Evolutionary conservation across 2,888 invertebrate genomes (phyloP), one percentile per base, ranked within the genome.

Genomic region (Drosophila birchii): DNA sequence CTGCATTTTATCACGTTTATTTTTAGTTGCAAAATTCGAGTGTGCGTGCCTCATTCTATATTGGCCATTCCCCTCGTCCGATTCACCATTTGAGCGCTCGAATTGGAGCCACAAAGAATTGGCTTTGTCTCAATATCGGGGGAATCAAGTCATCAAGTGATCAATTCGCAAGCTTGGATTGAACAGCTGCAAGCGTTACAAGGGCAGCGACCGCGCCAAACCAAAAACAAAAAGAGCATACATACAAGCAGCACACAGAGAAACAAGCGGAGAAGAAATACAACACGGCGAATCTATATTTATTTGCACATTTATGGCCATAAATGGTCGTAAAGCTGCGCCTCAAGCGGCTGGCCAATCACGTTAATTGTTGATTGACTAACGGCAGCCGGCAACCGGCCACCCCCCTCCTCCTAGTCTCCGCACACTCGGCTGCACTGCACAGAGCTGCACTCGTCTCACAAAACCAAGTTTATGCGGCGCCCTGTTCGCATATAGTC

Each of bases 1-100:
- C 78, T 84, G 84, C 84, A 84, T 87, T 80, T 84, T 87, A 84
- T 84, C 87, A 84, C 87, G 87, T 84, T 84, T 84, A 84, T 84
- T 84, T 84, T 87, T 87, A 84, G 84, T 85, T 84, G 84, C 80
- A 72, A 84, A 74, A 86, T 73, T 78, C 41, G 57, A 51, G 47
- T 73, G 61, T 73, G 73, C 74, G 73, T 73, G 73, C 39, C 39
- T 34, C 53, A 47, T 63, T 41, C 41, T 43, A 3, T 11, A 36
- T 51, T 34, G 34, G 49, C 54, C 38, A 36, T 53, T 29, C 23
- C 51, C 43, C 18, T 11, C 2, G 4, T 16, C 9, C 26, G 18
- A 51, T 47, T 32, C 9, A n/a, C 23, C 34, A 38, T 49, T 29
- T 47, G 59, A 14, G 29, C 20, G 39, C 49, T 57, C 32, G 45